Evolutionary conservation across 2,797 vertebrate genomes (phyloP), one percentile per base, ranked within the genome.

Genomic region (Bufotes viridis): DNA sequence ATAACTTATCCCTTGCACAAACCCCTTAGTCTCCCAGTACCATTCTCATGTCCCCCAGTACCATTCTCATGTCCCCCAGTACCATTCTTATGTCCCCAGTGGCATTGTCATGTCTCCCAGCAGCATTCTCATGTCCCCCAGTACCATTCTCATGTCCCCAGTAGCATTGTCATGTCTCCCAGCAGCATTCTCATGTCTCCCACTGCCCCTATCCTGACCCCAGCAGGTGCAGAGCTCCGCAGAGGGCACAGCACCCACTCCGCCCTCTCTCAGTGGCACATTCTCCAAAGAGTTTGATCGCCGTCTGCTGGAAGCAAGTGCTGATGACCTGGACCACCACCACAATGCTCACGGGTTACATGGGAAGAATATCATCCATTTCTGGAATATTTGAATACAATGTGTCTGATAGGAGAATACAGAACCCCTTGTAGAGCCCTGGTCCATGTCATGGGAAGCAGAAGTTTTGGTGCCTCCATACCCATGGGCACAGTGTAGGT

Each of bases 241-340:
- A 22, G 51, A 79, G 72, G 26, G 42, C 63, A 57, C 69, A 75
- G 26, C n/a, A 24, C 29, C 78, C 78, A 82, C 58, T 74, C 29
- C 78, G 49, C 7, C 49, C 60, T 65, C 20, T n/a, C 65, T 61
- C 6, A 78, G 57, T 70, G 57, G 11, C 74, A 12, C 89, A 63
- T 34, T 78, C 81, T 89, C 79, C 82, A 87, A 90, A 93, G 93
- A 91, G 87, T 91, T 93, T 94, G 94, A 97, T 93, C 96, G 97
- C 97, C 97, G 97, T 96, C 97, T 98, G 94, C 96, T 97, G 97
- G 97, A 90, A 85, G 90, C 85, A 90, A 89, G 60, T 90, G 80
- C 42, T 81, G 24, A 18, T 51, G 55, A 57, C 34, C 49, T 80
- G 65, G 63, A 61, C 81, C 81, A 60, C 61, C 8, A 57, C 22